These are phyloP conservation scores for Callipepla californica DNA, from an alignment of 2,113 vertebrate species.

Conservation along the genomic window DNA sequence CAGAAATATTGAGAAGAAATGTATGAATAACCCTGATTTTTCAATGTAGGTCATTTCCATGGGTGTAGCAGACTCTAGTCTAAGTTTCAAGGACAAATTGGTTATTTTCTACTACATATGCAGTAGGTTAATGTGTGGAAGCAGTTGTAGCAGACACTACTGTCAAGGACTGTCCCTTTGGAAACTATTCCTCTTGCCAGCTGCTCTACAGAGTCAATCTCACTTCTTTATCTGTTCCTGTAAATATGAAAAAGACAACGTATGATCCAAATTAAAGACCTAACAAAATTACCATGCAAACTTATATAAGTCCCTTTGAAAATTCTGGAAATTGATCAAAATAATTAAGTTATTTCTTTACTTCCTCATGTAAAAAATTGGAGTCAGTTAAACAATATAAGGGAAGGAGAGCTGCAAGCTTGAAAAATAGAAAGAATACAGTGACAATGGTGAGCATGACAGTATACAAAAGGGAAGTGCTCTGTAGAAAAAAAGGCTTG, in stretches of 20 bases:
- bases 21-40: neutral
- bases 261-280: neutral
- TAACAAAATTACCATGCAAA: neutral
- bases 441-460: neutral
- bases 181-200: neutral
- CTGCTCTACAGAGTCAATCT: neutral
- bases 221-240: neutral
- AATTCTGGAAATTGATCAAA: neutral
- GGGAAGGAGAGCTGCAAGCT: accelerated
- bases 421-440: neutral
- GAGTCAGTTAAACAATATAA: neutral
- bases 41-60: neutral
- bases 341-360: neutral
- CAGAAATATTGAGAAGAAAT: neutral
- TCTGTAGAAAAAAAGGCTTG: neutral
- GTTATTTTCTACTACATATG: neutral
- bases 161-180: neutral
- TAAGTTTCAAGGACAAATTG: neutral
- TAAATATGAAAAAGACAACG: neutral
- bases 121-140: neutral
- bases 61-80: neutral
- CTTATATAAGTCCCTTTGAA: neutral
- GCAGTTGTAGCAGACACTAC: neutral
- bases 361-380: neutral
- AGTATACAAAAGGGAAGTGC: neutral